A percentile compares a stretch with the other conserved stretches of the same genome.
Evolutionary conservation across 2,113 vertebrate genomes (phyloP).

Genomic region (Camelus bactrianus): DNA sequence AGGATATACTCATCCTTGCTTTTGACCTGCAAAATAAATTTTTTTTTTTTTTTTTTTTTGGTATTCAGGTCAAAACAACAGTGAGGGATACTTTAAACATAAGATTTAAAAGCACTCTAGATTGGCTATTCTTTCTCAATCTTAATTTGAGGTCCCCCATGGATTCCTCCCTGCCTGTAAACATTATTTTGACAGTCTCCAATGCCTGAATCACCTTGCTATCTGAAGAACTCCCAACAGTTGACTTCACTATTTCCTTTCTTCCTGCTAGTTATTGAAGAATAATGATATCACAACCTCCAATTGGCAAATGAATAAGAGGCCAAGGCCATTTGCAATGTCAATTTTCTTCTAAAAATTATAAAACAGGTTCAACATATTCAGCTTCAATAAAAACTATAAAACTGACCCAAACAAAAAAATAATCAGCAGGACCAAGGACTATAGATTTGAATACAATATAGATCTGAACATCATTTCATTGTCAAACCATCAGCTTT

Average conservation of each 20-base stretch:
- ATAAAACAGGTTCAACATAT: not conserved
- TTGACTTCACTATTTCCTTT: not conserved
- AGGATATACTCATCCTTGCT: not conserved
- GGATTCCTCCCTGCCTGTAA: not conserved
- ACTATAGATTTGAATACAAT: not conserved
- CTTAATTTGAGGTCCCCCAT: not conserved
- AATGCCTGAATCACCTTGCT: not conserved
- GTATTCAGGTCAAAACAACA: not conserved
- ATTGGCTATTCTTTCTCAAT: not conserved
- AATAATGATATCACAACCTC: not conserved
- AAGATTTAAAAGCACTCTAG: not conserved
- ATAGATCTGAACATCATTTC: not conserved
- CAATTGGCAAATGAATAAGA: not conserved
- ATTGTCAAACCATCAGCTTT: not conserved
- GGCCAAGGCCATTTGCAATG: not conserved
- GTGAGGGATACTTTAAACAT: not conserved
- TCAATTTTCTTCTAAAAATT: slow-evolving; percentile 26
- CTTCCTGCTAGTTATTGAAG: not conserved
- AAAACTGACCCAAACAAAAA: not conserved
- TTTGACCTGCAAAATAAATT: not conserved
- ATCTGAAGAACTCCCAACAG: not conserved
- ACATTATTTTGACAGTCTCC: not conserved
- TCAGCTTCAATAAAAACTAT: not conserved
- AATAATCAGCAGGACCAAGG: not conserved
- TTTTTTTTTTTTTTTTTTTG: not conserved